These are phyloP conservation scores for Drosophila bunnanda DNA, from an alignment of 2,888 invertebrate genomes.

Conservation along the genomic window DNA sequence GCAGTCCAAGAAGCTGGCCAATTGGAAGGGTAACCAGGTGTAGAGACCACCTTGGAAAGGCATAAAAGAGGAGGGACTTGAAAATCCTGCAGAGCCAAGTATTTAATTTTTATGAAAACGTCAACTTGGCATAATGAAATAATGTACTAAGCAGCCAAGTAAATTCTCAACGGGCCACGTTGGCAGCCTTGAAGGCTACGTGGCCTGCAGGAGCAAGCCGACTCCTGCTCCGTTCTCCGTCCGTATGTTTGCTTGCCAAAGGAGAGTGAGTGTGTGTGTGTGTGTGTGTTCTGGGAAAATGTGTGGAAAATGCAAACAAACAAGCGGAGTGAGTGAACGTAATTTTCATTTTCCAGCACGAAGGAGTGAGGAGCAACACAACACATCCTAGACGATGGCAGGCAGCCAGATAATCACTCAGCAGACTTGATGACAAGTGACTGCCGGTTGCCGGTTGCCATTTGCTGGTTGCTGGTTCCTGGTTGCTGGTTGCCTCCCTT, in stretches of 20 bases:
- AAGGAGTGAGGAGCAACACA: background rate
- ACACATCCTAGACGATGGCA: constrained; percentile 42
- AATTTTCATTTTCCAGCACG: constrained; percentile 53
- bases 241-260: constrained; percentile 11
- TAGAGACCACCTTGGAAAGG: background rate
- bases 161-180: constrained; percentile 30
- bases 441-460: constrained; percentile 34
- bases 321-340: constrained; percentile 50
- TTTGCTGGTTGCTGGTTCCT: background rate
- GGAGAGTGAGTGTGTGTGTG: constrained; percentile 37
- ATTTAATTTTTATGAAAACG: constrained; percentile 69
- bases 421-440: constrained; percentile 64
- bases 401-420: constrained; percentile 70
- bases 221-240: constrained; percentile 2
- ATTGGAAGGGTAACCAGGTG: constrained; percentile 5
- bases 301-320: constrained; percentile 44
- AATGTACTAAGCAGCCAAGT: constrained; percentile 48
- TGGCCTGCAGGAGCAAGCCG: constrained; percentile 9
- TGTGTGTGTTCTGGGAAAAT: constrained; percentile 59
- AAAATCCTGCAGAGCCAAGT: constrained; percentile 31
- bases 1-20: background rate
- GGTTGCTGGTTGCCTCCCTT: constrained; percentile 10
- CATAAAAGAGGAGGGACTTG: background rate
- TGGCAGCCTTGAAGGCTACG: constrained; percentile 25
- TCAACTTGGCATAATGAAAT: constrained; percentile 62